Evolutionary conservation across 2,888 invertebrate genomes (phyloP).

Genomic region (Caenorhabditis doughertyi): DNA sequence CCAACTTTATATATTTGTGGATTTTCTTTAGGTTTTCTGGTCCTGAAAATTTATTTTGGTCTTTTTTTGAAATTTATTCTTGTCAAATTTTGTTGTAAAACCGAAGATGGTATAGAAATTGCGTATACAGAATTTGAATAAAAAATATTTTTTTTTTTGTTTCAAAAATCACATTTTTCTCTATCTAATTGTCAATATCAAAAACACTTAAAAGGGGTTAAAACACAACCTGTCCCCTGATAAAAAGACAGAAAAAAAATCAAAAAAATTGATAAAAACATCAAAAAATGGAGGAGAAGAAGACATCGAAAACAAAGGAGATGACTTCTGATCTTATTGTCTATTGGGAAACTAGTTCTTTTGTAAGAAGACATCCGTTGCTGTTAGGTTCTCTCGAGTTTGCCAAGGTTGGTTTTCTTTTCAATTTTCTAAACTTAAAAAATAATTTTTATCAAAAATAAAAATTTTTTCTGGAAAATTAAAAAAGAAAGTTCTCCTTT

Average conservation of each 20-base stretch:
- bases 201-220: neutral
- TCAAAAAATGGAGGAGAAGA: neutral
- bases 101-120: neutral
- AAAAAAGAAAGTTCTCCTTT: neutral
- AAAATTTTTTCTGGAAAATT: neutral
- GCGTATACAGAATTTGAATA: neutral
- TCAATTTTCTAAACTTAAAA: neutral
- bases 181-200: neutral
- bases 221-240: neutral
- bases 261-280: too few relatives aligned
- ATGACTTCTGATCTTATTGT: constrained; percentile 37
- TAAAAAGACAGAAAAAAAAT: neutral
- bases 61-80: neutral
- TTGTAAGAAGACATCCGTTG: neutral
- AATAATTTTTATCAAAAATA: neutral
- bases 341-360: constrained; percentile 25
- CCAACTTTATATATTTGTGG: neutral
- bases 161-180: neutral
- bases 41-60: neutral
- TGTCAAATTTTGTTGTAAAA: neutral
- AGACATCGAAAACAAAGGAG: neutral
- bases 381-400: constrained; percentile 16
- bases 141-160: neutral
- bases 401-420: constrained; percentile 12
- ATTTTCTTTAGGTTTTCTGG: neutral